phyloP scores from a whole-genome alignment of 2,797 vertebrate species.

The Pseudocheirus occidentalis region DNA sequence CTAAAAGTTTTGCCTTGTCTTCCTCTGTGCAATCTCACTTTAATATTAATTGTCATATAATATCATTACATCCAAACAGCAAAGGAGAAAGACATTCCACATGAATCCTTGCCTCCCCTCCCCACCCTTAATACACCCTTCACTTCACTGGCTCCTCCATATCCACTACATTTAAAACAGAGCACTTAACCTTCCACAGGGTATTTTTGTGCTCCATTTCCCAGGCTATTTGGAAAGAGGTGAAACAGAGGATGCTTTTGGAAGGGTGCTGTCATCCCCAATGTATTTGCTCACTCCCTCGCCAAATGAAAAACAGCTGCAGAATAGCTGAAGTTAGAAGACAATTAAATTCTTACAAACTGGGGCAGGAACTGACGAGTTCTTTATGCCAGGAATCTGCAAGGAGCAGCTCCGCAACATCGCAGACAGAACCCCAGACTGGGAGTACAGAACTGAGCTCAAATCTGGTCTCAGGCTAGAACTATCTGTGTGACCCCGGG shows the following conservation, averaged over 20 bases:
- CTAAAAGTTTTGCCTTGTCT: constrained; percentile 65
- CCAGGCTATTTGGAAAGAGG: constrained; percentile 81
- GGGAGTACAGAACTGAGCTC: background rate
- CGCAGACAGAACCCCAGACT: background rate
- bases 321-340: constrained; percentile 34
- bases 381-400: background rate
- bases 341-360: constrained; percentile 16
- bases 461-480: background rate
- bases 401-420: background rate
- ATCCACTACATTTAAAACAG: constrained; percentile 62
- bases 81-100: background rate
- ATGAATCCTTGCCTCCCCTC: constrained; percentile 28
- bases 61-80: constrained; percentile 68
- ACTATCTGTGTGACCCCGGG: background rate
- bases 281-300: constrained; percentile 35
- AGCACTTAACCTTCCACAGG: constrained; percentile 84
- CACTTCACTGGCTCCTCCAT: constrained; percentile 71
- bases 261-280: constrained; percentile 65
- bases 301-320: background rate
- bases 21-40: constrained; percentile 46
- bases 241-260: constrained; percentile 77
- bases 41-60: constrained; percentile 72
- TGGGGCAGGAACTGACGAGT: background rate
- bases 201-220: constrained; percentile 85
- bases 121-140: background rate